Evolutionary conservation across 2,888 invertebrate species (phyloP).

Genomic region (Melieria picta): DNA sequence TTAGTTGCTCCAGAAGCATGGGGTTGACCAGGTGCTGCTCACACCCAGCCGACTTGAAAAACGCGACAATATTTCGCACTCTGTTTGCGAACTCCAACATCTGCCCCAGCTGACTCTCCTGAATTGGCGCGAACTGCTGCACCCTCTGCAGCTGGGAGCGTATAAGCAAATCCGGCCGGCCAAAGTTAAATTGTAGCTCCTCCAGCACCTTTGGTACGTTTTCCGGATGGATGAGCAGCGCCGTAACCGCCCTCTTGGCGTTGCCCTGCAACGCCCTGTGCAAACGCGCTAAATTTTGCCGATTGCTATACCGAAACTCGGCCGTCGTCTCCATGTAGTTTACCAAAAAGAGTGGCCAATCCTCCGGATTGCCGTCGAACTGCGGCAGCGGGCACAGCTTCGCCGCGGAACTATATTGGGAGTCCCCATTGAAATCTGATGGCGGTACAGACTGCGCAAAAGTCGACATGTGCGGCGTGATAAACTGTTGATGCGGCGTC

Average conservation of each 20-base stretch:
- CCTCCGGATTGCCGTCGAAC: slow-evolving; percentile 21
- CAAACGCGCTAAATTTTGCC: slow-evolving; percentile 34
- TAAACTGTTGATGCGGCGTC: too few relatives aligned
- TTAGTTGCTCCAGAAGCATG: not conserved
- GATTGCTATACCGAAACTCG: slow-evolving; percentile 27
- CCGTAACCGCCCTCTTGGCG: slow-evolving; percentile 5
- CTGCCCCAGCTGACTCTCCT: not conserved
- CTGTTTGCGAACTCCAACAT: not conserved
- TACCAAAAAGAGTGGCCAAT: slow-evolving; percentile 27
- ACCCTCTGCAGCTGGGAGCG: slow-evolving; percentile 20
- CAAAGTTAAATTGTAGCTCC: slow-evolving; percentile 36
- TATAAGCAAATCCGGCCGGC: slow-evolving; percentile 34
- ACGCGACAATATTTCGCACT: slow-evolving; percentile 1
- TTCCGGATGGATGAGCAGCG: slow-evolving; percentile 28
- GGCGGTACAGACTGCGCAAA: too few relatives aligned
- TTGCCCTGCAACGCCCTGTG: slow-evolving; percentile 29
- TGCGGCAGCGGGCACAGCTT: slow-evolving; percentile 6
- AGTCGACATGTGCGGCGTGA: too few relatives aligned
- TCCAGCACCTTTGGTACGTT: slow-evolving; percentile 30
- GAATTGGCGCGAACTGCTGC: not conserved
- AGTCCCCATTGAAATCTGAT: not conserved
- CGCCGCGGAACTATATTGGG: not conserved
- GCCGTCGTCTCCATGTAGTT: slow-evolving; percentile 10
- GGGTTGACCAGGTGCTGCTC: not conserved
- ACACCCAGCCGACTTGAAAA: not conserved